phyloP scores from a whole-genome alignment of 1,140 invertebrate species.

The Hermetia illucens region DNA sequence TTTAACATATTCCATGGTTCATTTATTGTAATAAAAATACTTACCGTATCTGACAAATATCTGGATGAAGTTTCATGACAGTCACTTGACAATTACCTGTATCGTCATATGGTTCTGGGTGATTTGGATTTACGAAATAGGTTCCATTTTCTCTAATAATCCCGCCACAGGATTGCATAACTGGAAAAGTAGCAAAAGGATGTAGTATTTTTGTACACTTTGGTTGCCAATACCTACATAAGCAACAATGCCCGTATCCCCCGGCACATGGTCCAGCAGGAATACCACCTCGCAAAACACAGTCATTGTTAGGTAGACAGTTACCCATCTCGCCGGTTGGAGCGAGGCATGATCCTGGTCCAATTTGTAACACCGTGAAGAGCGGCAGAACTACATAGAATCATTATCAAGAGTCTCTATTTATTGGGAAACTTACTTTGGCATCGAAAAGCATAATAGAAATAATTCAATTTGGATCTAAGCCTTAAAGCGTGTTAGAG shows the following conservation, averaged over 20 bases:
- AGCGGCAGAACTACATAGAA: conserved; percentile 46
- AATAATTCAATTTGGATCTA: too few species aligned
- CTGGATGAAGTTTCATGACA: conserved; percentile 53
- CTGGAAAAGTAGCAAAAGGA: conserved; percentile 30
- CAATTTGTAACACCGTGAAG: conserved; percentile 60
- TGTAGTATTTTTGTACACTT: conserved; percentile 1
- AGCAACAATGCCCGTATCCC: conserved; percentile 34
- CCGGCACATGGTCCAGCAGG: conserved; percentile 60
- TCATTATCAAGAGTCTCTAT: too few species aligned
- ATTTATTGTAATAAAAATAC: conserved; percentile 1
- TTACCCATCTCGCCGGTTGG: conserved; percentile 61
- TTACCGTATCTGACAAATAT: conserved; percentile 70
- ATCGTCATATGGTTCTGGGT: conserved; percentile 56
- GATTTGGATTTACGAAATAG: conserved; percentile 68
- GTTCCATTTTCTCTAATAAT: conserved; percentile 63
- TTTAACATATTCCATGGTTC: background rate
- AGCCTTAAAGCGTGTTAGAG: too few species aligned
- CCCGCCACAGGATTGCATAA: conserved; percentile 59
- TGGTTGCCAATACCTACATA: conserved; percentile 17
- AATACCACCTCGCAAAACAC: conserved; percentile 46
- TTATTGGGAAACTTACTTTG: too few species aligned
- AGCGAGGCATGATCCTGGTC: conserved; percentile 49
- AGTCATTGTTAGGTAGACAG: conserved; percentile 54
- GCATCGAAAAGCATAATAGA: too few species aligned
- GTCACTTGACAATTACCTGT: conserved; percentile 72